These are phyloP conservation scores for Agrotis ipsilon DNA, from an alignment of 2,888 invertebrate species.

Conservation along the genomic window DNA sequence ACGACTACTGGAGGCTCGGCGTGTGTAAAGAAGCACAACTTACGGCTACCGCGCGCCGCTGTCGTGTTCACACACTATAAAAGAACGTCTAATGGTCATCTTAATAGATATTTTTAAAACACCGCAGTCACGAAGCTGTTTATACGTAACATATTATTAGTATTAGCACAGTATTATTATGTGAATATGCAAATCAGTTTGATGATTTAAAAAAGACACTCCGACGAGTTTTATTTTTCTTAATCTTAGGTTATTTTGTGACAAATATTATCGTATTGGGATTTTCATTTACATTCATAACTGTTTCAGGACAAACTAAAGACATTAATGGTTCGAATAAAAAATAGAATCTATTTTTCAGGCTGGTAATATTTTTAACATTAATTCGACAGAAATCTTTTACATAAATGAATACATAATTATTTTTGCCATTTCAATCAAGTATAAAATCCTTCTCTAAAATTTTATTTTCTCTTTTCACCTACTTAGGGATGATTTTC, in stretches of 20 bases:
- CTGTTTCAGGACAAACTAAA: no score
- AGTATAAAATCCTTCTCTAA: no score
- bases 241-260: slow-evolving; percentile 3
- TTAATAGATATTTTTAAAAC: slow-evolving; percentile 44
- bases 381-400: no score
- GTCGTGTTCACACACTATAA: slow-evolving; percentile 54
- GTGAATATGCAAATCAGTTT: slow-evolving; percentile 19
- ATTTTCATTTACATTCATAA: not conserved
- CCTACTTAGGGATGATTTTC: no score
- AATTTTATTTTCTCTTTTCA: no score
- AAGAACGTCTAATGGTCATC: slow-evolving; percentile 37
- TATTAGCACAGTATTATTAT: slow-evolving; percentile 35
- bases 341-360: not conserved
- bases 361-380: no score
- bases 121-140: slow-evolving; percentile 37
- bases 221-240: slow-evolving; percentile 40
- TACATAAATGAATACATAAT: no score
- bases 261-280: slow-evolving; percentile 28
- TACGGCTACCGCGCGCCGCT: slow-evolving; percentile 27
- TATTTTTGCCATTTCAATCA: no score
- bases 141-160: slow-evolving; percentile 35
- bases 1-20: slow-evolving; percentile 5
- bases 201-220: slow-evolving; percentile 35
- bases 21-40: slow-evolving; percentile 30
- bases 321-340: not conserved